Evolutionary conservation across 2,797 vertebrate genomes (phyloP), one percentile per base, ranked within the genome.

Genomic region (Aselliscus stoliczkanus): DNA sequence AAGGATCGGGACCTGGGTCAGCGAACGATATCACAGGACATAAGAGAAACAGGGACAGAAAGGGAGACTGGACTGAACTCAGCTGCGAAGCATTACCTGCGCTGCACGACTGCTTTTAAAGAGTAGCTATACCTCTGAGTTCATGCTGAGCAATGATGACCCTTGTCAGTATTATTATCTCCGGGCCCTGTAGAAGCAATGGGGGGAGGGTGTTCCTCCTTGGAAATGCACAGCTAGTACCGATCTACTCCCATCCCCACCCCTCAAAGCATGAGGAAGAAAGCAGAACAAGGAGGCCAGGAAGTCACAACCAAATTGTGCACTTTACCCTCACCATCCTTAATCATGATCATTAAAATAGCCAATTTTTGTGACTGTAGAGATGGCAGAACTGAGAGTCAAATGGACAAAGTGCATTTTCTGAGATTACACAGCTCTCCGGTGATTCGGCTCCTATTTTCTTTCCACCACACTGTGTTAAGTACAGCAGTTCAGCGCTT

Each of bases 121-220:
- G 31, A 42, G 39, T 12, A 62, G 37, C 7, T 62, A 25, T 8
- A 54, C 9, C 52, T 60, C 21, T 7, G 44, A n/a, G 62, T 37
- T 54, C 31, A 3, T 27, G 23, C n/a, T n/a, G 5, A 81, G 37
- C 4, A 18, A 3, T 9, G 67, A 58, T n/a, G 50, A 89, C n/a
- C n/a, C 14, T 20, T 39, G 18, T 31, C 11, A 3, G 31, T 18
- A 4, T 39, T 17, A 14, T 70, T 14, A 37, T 15, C 80, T 79
- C 25, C 20, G n/a, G 44, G 47, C 34, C 18, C 23, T 9, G 0
- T 7, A 3, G 9, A 65, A 39, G 25, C 5, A 67, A 42, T 2
- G 15, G 8, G 17, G 27, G 2, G 1, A 4, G 17, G 25, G 2
- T 5, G 11, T 60, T 11, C 11, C 9, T 27, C 27, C 10, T 4